Percentiles rank a stretch among this genome's conserved stretches.
Conservation (phyloP, 2,797 vertebrate genomes). For the Sternotherus odoratus region DNA sequence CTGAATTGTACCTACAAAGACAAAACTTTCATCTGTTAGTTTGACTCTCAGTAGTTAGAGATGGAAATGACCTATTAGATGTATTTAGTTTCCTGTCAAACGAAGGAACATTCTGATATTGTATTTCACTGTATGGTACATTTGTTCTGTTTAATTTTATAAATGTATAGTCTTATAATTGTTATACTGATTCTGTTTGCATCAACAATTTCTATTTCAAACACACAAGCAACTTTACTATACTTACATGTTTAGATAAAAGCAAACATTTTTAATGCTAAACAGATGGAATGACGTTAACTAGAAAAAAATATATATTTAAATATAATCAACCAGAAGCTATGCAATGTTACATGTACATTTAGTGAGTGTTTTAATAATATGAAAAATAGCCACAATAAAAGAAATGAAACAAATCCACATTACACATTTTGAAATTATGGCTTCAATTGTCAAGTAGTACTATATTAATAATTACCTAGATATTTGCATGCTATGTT, state of each 20-base stretch:
- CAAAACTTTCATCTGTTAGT: not conserved
- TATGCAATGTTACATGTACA: not conserved
- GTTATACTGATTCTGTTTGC: not conserved
- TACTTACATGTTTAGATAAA: not conserved
- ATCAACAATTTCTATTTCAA: not conserved
- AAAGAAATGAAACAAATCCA: not conserved
- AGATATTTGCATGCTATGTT: not conserved
- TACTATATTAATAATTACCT: not conserved
- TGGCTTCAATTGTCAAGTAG: not conserved
- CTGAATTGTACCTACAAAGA: slow-evolving; percentile 88
- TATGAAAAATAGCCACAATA: not conserved
- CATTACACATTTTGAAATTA: not conserved
- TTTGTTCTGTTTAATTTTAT: not conserved
- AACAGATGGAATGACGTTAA: not conserved
- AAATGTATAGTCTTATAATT: not conserved
- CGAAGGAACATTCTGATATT: not conserved
- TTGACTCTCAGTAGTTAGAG: not conserved
- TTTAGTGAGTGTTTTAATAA: not conserved
- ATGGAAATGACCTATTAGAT: not conserved
- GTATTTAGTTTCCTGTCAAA: not conserved
- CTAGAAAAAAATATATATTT: not conserved
- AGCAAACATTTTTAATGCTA: not conserved
- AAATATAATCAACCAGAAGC: not conserved
- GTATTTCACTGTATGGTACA: not conserved
- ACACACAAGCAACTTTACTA: not conserved